Evolutionary conservation across 2,797 vertebrate genomes (phyloP).

Genomic region (Salmo trutta): DNA sequence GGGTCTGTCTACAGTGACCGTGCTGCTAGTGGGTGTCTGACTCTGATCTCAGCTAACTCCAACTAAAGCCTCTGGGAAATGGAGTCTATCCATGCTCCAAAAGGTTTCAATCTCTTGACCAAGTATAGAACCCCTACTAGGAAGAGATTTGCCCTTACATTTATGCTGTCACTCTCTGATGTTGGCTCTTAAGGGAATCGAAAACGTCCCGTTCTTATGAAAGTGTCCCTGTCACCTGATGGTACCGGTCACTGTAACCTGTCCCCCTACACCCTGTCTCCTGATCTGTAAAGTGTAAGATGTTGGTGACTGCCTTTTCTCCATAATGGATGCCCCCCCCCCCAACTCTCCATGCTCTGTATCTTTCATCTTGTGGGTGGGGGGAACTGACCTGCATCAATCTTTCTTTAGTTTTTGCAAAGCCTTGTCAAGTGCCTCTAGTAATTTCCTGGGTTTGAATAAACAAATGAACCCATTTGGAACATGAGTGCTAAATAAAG

Average conservation of each 20-base stretch:
- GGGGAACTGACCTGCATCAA: conserved; percentile 46
- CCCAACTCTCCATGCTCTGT: background rate
- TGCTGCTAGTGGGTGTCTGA: background rate
- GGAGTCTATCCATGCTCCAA: background rate
- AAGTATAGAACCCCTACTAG: background rate
- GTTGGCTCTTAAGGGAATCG: background rate
- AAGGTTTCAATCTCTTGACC: background rate
- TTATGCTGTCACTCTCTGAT: background rate
- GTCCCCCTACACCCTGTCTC: conserved; percentile 27
- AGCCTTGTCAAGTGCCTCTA: conserved; percentile 80
- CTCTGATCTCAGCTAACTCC: background rate
- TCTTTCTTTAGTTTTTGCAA: conserved; percentile 49
- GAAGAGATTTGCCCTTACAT: background rate
- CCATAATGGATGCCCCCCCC: conserved; percentile 26
- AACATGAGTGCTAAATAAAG: conserved; percentile 69
- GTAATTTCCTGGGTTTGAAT: conserved; percentile 72
- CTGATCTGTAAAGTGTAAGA: conserved; percentile 31
- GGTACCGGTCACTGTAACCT: conserved; percentile 58
- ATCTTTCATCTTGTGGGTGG: background rate
- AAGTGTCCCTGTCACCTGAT: background rate
- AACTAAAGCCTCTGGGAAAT: background rate
- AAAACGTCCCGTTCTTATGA: background rate
- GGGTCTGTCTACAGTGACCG: conserved; percentile 64
- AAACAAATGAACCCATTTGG: conserved; percentile 62
- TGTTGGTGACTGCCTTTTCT: conserved; percentile 37